Evolutionary conservation across 92 coral and sea anemone species (phyloP), one percentile per base, ranked within the genome.

Genomic region (Palythoa grandis): DNA sequence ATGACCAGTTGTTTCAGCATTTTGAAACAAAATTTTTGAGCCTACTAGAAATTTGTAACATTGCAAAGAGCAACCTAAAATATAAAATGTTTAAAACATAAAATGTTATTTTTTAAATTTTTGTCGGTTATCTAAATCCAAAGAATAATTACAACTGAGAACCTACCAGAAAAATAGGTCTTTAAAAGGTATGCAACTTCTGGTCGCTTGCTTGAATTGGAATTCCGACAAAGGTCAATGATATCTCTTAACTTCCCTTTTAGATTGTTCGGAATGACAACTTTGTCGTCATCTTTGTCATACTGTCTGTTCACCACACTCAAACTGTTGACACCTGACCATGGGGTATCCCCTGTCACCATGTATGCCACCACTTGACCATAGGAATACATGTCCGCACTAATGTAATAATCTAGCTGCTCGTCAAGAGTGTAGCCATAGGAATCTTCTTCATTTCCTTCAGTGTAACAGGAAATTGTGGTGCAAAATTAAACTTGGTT

Each of bases 371-470:
- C 91, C 37, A 97, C 94, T 69, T 95, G 95, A 11, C 98, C 98
- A 86, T 92, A 97, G 14, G 99, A 97, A 76, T 91, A 97, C 37
- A 97, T 85, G 82, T 97, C 99, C 15, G 97, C 95, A 40, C 91
- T 86, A 70, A 91, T 90, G 86, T 88, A 95, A 63, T 83, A 58
- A 20, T 70, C 53, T n/a, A 70, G 78, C 69, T 82, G 9, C 3
- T 82, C 85, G 8, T 82, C 86, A 12, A 17, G 24, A 4, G 83
- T 72, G 25, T 58, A 58, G 19, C 7, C 20, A 24, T 76, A 76
- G 7, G 40, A 29, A n/a, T n/a, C 84, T 82, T 63, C 84, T 5
- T 65, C 57, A 43, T 80, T 65, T 22, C 85, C 74, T 67, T 65
- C 85, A 80, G 50, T 43, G 50, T 5, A 43, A 43, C 6, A 43